These are phyloP conservation scores for Aphrophora alni DNA, from an alignment of 2,888 invertebrate species.

Conservation along the genomic window DNA sequence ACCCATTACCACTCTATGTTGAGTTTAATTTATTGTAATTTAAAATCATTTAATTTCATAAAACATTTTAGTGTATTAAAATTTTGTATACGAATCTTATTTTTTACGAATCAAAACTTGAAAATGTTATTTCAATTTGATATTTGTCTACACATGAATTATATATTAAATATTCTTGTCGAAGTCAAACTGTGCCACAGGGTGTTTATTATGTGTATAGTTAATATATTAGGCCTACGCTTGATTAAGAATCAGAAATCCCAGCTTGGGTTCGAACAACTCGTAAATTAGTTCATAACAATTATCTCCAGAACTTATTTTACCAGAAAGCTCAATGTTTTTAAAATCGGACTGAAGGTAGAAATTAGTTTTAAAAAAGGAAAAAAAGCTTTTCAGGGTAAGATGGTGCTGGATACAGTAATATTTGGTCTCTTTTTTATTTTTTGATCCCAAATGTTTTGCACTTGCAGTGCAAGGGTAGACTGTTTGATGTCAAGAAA, in stretches of 20 bases:
- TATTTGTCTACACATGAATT: neutral
- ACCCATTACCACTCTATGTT: neutral
- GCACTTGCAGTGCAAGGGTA: neutral
- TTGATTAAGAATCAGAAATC: neutral
- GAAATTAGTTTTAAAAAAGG: neutral
- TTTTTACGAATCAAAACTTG: neutral
- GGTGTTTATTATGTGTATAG: conserved; percentile 16
- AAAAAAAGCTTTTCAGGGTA: neutral
- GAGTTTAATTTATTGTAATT: neutral
- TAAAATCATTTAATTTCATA: neutral
- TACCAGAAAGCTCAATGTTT: conserved; percentile 5
- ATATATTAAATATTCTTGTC: neutral
- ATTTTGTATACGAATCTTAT: neutral
- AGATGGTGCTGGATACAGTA: neutral
- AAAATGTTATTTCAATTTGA: neutral
- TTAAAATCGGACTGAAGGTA: neutral
- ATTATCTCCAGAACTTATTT: neutral
- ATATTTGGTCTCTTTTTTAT: neutral
- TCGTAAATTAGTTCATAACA: neutral
- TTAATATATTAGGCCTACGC: neutral
- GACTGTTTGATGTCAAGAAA: neutral
- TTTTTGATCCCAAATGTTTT: neutral
- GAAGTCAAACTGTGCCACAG: conserved; percentile 38
- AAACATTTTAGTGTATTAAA: no score
- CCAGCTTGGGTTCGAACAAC: neutral